Evolutionary conservation across 1,140 invertebrate species (phyloP), one percentile per base, ranked within the genome.

Genomic region (Pseudomyrmex flavicornis): DNA sequence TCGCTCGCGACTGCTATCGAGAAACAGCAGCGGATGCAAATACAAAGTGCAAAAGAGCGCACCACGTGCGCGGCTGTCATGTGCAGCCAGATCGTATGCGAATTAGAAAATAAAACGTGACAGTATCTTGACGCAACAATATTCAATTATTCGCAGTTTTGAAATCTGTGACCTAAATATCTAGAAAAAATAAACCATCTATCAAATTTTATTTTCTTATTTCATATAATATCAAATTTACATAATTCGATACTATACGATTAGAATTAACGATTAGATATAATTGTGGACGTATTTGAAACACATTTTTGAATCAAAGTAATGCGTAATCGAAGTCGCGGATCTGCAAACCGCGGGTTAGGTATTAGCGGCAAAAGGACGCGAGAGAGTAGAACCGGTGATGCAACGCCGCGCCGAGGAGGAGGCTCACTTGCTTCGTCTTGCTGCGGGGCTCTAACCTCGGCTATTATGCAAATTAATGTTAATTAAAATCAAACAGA

Each of bases 401-500:
- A 88, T 69, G 87, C 72, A 88, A 88, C 83, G n/a, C 8, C 8
- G 58, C 13, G 48, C 66, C 48, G 61, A 68, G 50, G 72, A 86
- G 59, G 85, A 87, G 68, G 48, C 54, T 75, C 70, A 70, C 17
- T 62, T 79, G 63, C 72, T 83, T 13, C 52, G 66, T 66, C 48
- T 77, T 73, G 86, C 85, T 73, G 82, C 82, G 35, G 74, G 73
- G 72, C 72, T 77, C 74, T 66, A 87, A 88, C 83, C 89, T 86
- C 90, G 82, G 85, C 83, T 88, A 91, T 93, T 93, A 93, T 93
- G 92, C 90, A 93, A 93, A 93, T 93, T 85, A 88, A 89, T 87
- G 90, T 91, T 92, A 92, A 93, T 91, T 91, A 92, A 93, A 91
- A 92, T 89, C 86, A 91, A 92, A 92, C 91, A 91, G 89, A 92